These are phyloP conservation scores for Molorchus minor DNA, from an alignment of 2,888 invertebrate species.

Conservation along the genomic window DNA sequence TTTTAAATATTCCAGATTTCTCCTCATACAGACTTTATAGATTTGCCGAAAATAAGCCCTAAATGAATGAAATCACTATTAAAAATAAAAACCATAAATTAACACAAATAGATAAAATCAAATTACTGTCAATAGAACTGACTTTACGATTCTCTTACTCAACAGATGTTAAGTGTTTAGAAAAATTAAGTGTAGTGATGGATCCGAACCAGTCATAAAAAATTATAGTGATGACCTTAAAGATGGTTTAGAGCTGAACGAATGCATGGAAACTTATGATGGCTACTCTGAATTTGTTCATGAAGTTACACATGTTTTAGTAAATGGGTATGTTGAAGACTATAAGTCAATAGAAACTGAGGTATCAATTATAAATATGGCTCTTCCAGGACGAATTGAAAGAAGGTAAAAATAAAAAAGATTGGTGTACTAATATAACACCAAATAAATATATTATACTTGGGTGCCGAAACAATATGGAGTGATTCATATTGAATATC, in stretches of 20 bases:
- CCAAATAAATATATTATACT: too few species aligned
- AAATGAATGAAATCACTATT: constrained; percentile 3
- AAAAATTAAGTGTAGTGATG: constrained; percentile 35
- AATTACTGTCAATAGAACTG: constrained; percentile 24
- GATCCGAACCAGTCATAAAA: constrained; percentile 54
- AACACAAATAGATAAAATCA: constrained; percentile 5
- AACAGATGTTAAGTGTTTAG: constrained; percentile 50
- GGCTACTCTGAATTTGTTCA: constrained; percentile 45
- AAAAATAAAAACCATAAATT: not conserved
- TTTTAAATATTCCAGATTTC: constrained; percentile 36
- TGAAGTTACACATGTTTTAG: constrained; percentile 58
- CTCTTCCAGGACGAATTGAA: constrained; percentile 46
- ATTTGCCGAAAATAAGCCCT: constrained; percentile 16
- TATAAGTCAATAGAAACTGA: constrained; percentile 33
- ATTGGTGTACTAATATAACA: too few species aligned
- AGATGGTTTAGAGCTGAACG: constrained; percentile 60
- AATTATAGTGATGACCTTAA: constrained; percentile 49
- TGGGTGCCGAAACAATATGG: too few species aligned
- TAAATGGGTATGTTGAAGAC: constrained; percentile 41
- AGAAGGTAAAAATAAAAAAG: too few species aligned
- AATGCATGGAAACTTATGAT: constrained; percentile 53
- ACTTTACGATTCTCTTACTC: constrained; percentile 39
- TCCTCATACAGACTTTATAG: constrained; percentile 28
- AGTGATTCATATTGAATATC: too few species aligned
- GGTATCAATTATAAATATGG: constrained; percentile 40